Evolutionary conservation across 2,797 vertebrate species (phyloP).

Genomic region (Amblyraja radiata): DNA sequence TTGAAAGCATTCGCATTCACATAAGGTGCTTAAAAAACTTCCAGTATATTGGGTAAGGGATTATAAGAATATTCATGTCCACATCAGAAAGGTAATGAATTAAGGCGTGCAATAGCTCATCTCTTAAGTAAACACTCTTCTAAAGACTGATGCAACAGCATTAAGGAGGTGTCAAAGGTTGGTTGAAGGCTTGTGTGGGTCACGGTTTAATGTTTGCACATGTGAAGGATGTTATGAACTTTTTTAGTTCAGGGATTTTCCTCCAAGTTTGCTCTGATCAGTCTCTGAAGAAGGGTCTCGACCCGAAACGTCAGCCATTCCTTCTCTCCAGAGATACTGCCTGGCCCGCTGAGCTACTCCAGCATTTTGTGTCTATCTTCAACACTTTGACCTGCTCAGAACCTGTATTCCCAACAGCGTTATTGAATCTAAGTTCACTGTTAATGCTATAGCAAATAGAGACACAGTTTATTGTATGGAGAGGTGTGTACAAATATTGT

Average conservation of each 20-base stretch:
- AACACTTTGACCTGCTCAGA: background rate
- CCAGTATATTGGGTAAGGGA: constrained; percentile 73
- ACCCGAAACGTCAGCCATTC: no score
- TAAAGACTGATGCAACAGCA: constrained; percentile 64
- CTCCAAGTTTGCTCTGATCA: background rate
- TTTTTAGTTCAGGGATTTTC: background rate
- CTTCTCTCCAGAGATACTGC: no score
- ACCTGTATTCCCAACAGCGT: background rate
- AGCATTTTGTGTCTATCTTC: no score
- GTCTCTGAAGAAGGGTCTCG: no score
- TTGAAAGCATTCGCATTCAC: constrained; percentile 64
- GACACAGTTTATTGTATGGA: background rate
- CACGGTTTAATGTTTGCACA: constrained; percentile 26
- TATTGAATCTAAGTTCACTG: background rate
- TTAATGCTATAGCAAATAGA: background rate
- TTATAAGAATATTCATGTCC: constrained; percentile 95
- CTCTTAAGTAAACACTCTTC: constrained; percentile 83
- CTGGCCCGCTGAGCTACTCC: no score
- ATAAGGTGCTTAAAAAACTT: constrained; percentile 60
- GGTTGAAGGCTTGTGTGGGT: constrained; percentile 43
- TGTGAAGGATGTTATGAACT: constrained; percentile 24
- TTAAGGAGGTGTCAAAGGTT: constrained; percentile 43
- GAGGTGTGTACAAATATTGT: background rate
- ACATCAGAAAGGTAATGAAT: constrained; percentile 79
- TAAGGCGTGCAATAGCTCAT: constrained; percentile 82